Evolutionary conservation across 2,888 invertebrate species (phyloP).

Genomic region (Ochropacha duplaris): DNA sequence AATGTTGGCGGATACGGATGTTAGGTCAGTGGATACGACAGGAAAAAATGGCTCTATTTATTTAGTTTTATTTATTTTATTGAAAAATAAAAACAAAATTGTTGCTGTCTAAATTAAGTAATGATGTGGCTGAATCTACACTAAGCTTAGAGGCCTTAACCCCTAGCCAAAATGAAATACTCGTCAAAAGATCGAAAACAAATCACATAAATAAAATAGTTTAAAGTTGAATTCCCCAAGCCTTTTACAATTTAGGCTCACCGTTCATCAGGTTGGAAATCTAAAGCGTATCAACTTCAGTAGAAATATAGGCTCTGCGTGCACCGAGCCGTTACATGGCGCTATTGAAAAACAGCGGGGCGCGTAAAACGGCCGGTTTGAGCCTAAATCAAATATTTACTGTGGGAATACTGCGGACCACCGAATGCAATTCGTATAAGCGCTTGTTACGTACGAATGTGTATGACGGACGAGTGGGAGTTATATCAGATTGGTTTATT

Average conservation of each 20-base stretch:
- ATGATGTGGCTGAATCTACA: no score
- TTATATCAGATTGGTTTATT: slow-evolving; percentile 6
- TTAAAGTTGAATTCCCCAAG: slow-evolving; percentile 8
- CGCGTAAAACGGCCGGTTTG: slow-evolving; percentile 24
- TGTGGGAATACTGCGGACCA: slow-evolving; percentile 8
- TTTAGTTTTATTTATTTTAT: neutral
- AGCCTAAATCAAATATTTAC: slow-evolving; percentile 43
- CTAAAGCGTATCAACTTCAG: slow-evolving; percentile 8
- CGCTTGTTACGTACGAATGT: neutral
- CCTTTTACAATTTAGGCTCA: slow-evolving; percentile 16
- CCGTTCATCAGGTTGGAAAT: slow-evolving; percentile 13
- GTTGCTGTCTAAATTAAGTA: no score
- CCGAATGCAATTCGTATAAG: slow-evolving; percentile 2
- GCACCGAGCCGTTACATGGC: slow-evolving; percentile 2
- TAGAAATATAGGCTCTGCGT: slow-evolving; percentile 3
- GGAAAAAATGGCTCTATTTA: neutral
- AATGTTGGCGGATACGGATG: neutral
- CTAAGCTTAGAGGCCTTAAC: no score
- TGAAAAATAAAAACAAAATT: no score
- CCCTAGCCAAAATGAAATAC: neutral
- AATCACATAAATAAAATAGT: neutral
- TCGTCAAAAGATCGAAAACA: neutral
- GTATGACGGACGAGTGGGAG: neutral
- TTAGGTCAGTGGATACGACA: neutral
- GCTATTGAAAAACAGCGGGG: slow-evolving; percentile 34